A percentile compares a stretch with the other conserved stretches of the same genome.
These are phyloP conservation scores for Cistogaster globosa DNA, from an alignment of 2,888 invertebrate genomes.

Conservation along the genomic window DNA sequence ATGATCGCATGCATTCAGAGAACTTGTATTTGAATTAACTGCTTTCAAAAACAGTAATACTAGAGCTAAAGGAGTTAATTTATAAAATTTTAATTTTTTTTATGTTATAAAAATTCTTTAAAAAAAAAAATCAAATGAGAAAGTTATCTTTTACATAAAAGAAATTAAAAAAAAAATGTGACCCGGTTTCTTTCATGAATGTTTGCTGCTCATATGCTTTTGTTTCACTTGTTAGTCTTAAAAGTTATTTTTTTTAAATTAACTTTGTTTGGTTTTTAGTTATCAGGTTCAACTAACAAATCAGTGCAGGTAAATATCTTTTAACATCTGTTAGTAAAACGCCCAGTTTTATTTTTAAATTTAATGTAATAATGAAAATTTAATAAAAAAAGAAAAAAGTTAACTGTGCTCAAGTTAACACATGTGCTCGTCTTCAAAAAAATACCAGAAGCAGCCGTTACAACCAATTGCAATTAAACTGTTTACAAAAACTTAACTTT, in stretches of 20 bases:
- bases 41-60: not conserved
- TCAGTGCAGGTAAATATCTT: slow-evolving; percentile 26
- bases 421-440: slow-evolving; percentile 41
- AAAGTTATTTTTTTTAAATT: not conserved
- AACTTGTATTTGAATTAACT: not conserved
- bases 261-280: not conserved
- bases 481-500: slow-evolving; percentile 35
- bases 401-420: slow-evolving; percentile 58
- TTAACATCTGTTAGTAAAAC: slow-evolving; percentile 28
- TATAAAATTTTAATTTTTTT: not conserved
- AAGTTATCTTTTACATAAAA: not conserved
- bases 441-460: slow-evolving; percentile 22
- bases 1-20: too few relatives aligned
- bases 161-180: not conserved
- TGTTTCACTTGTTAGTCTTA: not conserved
- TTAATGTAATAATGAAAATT: slow-evolving; percentile 22
- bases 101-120: too few relatives aligned
- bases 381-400: slow-evolving; percentile 1
- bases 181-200: too few relatives aligned
- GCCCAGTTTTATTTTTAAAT: slow-evolving; percentile 3
- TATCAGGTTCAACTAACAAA: not conserved
- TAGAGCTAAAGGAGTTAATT: not conserved
- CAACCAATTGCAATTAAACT: slow-evolving; percentile 28
- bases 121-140: not conserved
- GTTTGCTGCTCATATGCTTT: not conserved